Base-by-base conservation (phyloP, 1,140 invertebrate genomes). In the Scaptomyza montana region DNA sequence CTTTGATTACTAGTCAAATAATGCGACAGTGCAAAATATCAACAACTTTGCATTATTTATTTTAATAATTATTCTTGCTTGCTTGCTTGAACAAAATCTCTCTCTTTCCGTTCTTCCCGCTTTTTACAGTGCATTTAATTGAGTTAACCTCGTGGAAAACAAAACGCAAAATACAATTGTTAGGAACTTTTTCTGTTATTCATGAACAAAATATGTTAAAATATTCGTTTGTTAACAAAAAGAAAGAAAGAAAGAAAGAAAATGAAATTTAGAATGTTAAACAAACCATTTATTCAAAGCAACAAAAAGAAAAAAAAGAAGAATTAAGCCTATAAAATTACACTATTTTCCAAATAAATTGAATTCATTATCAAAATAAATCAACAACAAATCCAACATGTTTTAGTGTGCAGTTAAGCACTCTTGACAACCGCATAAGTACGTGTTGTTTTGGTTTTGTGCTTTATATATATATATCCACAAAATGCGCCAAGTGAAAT, bases 21-120 rank as follows among this genome's bases (percentile, higher is more conserved):
- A 77, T 80, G 78, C 67, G 78, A 81, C 78, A 81, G 74, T 81
- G 78, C 74, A 69, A 81, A 81, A 81, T 77, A 81, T 77, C 80
- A 81, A 81, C 78, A 81, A 77, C 80, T 81, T 81, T 77, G 78
- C 74, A 81, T 77, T 80, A 80, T 80, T 80, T 80, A 80, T 80
- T 73, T 74, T 77, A 63, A 64, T 12, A 43, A 43, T 43, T 43
- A 3, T 43, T n/a, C 39, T 41, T 41, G 39, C 10, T 41, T 25
- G 21, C 21, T 16, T 16, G 39, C 39, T 41, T 7, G 30, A 3
- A 30, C 28, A 30, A 30, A 30, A 30, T 5, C 10, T 39, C 9
- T 1, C 36, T 39, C 36, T 41, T 12, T 41, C 39, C 12, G 7
- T 41, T 10, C 5, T n/a, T n/a, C 3, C 5, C 10, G n/a, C 39